Base-by-base conservation (phyloP, 1,140 invertebrate genomes). In the Aphaenogaster ashmeadi region DNA sequence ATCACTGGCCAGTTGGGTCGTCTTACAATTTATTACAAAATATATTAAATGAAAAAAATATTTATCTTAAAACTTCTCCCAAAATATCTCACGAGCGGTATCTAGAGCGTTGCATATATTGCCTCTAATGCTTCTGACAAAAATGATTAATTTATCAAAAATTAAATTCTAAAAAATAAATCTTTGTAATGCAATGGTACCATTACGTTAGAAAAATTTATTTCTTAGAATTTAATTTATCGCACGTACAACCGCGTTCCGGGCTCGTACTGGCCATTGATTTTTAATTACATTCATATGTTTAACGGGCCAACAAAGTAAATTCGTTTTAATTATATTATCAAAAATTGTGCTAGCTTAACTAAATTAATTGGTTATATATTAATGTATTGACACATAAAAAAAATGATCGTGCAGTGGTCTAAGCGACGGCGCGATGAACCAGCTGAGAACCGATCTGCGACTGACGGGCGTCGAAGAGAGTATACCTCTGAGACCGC, bases 401-500 rank as follows among this genome's bases (percentile, higher is more conserved):
- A 80, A 80, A 79, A 66, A 52, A 66, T 54, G 0, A 41, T 67
- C 13, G 3, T 74, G 50, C 18, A 95, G 95, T 44, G 94, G 93
- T 66, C 86, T 95, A 62, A 94, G 94, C 71, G 94, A 95, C 67
- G 91, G 92, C 56, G 92, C 93, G 60, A 93, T 94, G 92, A 95
- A 94, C 77, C 94, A 95, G 80, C 88, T 94, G 88, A 94, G 92
- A 50, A 88, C 91, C 71, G 94, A 94, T 77, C 81, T 91, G 13
- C 92, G 94, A 66, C 60, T 95, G 74, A 90, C 93, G 15, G 95
- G 94, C 6, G 96, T 96, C 83, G 97, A 97, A 92, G 98, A 98
- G 92, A 97, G 96, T 91, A 98, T 98, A 93, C 98, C 98, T 27
- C 94, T 98, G 90, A 96, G 97, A 86, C 97, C 98, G 41, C 95